Evolutionary conservation across 1,140 invertebrate genomes (phyloP).

Genomic region (Camponotus vicinus): DNA sequence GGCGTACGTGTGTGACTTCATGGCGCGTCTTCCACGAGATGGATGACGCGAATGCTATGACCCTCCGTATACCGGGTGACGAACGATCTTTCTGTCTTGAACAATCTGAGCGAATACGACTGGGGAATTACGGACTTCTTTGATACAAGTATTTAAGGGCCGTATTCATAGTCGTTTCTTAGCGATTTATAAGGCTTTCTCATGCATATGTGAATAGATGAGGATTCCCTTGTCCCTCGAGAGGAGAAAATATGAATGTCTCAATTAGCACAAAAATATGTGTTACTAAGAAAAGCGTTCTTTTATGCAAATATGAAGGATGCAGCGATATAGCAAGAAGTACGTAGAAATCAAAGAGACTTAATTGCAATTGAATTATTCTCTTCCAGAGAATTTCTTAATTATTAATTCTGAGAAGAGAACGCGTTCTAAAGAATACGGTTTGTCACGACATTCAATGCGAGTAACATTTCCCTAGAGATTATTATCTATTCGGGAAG

Average conservation of each 20-base stretch:
- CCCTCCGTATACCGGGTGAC: conserved; percentile 57
- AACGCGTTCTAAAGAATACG: neutral
- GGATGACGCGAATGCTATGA: conserved; percentile 70
- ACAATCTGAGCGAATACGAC: conserved; percentile 36
- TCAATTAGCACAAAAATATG: neutral
- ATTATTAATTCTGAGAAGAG: neutral
- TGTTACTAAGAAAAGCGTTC: neutral
- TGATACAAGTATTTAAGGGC: conserved; percentile 24
- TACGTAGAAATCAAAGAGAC: neutral
- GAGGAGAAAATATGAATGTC: neutral
- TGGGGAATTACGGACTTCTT: conserved; percentile 39
- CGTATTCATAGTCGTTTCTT: conserved; percentile 24
- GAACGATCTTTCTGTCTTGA: conserved; percentile 49
- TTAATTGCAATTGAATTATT: conserved; percentile 3
- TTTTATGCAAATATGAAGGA: neutral
- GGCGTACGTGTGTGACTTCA: conserved; percentile 24
- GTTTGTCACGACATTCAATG: neutral
- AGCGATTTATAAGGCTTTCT: conserved; percentile 43
- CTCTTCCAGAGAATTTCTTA: neutral
- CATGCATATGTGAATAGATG: conserved; percentile 18
- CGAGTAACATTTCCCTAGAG: neutral
- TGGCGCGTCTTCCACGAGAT: conserved; percentile 63
- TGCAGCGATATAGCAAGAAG: neutral
- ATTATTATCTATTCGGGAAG: neutral
- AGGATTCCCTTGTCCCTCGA: neutral